Evolutionary conservation across 2,113 vertebrate genomes (phyloP).

Genomic region (Perccottus glenii): DNA sequence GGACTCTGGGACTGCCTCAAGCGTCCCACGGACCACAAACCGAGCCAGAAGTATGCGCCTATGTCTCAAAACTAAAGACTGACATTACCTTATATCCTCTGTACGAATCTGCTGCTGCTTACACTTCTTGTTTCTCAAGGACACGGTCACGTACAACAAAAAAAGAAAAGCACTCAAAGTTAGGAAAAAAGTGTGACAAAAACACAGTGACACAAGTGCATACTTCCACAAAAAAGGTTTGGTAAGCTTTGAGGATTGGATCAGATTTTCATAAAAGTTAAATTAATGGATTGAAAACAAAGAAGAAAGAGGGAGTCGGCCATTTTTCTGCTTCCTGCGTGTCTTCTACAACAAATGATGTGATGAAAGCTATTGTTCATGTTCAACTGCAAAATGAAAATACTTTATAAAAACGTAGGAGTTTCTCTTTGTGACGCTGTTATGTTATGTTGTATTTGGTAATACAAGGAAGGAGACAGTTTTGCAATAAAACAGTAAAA

Average conservation of each 20-base stretch:
- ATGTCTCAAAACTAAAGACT: constrained; percentile 20
- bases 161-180: too few species aligned
- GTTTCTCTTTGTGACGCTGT: constrained; percentile 17
- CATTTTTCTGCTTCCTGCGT: constrained; percentile 54
- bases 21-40: constrained; percentile 21
- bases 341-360: constrained; percentile 11
- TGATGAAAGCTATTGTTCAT: background rate
- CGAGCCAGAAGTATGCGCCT: constrained; percentile 46
- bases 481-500: too few species aligned
- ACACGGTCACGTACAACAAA: background rate
- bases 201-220: constrained; percentile 20
- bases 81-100: background rate
- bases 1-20: constrained; percentile 19
- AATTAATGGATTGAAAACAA: background rate
- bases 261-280: background rate
- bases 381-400: background rate
- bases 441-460: constrained; percentile 19
- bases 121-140: constrained; percentile 14
- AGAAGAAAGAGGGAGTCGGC: constrained; percentile 13
- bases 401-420: constrained; percentile 13
- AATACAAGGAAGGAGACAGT: background rate
- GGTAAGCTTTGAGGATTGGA: background rate
- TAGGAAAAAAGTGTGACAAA: background rate
- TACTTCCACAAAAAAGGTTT: constrained; percentile 37
- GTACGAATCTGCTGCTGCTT: constrained; percentile 24